Conservation (phyloP, 92 coral and sea anemone species). For the Zoanthus solanderi region DNA sequence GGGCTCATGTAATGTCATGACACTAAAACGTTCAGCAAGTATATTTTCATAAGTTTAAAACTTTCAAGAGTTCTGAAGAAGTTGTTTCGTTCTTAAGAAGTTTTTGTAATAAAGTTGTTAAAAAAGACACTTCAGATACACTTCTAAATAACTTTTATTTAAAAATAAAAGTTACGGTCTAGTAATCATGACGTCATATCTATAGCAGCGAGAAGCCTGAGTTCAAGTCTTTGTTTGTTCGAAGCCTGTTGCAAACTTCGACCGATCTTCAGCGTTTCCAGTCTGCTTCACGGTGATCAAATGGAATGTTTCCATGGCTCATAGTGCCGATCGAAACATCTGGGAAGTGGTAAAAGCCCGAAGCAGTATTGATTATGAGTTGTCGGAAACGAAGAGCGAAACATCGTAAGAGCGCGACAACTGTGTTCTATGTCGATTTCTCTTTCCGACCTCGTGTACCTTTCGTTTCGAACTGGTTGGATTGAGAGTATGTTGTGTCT, state of each 20-base stretch:
- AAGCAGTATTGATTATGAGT: slow-evolving; percentile 50
- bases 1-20: slow-evolving; percentile 1
- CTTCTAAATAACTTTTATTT: not conserved
- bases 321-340: slow-evolving; percentile 62
- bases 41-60: no score
- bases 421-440: slow-evolving; percentile 27
- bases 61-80: not conserved
- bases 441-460: slow-evolving; percentile 44
- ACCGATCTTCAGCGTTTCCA: slow-evolving; percentile 1
- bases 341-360: slow-evolving; percentile 69
- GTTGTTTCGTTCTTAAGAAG: not conserved
- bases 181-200: slow-evolving; percentile 29
- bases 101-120: not conserved
- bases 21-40: not conserved
- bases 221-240: slow-evolving; percentile 43
- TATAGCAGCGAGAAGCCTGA: slow-evolving; percentile 30
- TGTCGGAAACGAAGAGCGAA: slow-evolving; percentile 30
- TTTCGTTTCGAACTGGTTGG: slow-evolving; percentile 3
- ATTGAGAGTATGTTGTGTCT: slow-evolving; percentile 16
- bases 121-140: not conserved
- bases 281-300: not conserved
- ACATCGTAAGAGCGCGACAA: slow-evolving; percentile 40
- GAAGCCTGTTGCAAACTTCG: slow-evolving; percentile 33
- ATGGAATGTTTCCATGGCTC: slow-evolving; percentile 66
- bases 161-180: not conserved